Evolutionary conservation across 2,113 vertebrate species (phyloP).

Genomic region (Mormyrus iriodes): DNA sequence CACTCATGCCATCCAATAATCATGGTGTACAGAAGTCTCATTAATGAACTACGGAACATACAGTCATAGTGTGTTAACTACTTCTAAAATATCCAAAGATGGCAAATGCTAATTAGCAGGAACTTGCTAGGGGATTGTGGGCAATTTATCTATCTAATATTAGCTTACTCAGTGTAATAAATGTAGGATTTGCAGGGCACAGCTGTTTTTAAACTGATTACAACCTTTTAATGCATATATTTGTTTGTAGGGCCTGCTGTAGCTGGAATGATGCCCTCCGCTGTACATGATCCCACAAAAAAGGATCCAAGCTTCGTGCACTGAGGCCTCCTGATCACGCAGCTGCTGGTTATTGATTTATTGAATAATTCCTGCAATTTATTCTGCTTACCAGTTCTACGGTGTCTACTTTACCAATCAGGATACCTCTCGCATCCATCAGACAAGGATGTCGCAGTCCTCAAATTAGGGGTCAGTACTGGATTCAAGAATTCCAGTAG

Average conservation of each 20-base stretch:
- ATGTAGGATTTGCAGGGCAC: neutral
- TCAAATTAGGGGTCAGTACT: neutral
- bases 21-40: neutral
- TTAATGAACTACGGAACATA: neutral
- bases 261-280: neutral
- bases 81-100: neutral
- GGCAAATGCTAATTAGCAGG: neutral
- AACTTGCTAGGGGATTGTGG: neutral
- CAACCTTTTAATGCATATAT: neutral
- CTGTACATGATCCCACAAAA: neutral
- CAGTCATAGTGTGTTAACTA: neutral
- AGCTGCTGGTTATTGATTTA: neutral
- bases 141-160: neutral
- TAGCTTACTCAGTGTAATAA: neutral
- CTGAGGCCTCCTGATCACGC: neutral
- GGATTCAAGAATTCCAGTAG: neutral
- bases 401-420: neutral
- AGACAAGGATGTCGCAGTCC: neutral
- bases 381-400: neutral
- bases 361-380: neutral
- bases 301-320: neutral
- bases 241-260: neutral
- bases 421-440: neutral
- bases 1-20: neutral
- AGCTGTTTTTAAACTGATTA: neutral